Base-by-base conservation (phyloP, 2,888 invertebrate species). In the Osmoderma eremita region DNA sequence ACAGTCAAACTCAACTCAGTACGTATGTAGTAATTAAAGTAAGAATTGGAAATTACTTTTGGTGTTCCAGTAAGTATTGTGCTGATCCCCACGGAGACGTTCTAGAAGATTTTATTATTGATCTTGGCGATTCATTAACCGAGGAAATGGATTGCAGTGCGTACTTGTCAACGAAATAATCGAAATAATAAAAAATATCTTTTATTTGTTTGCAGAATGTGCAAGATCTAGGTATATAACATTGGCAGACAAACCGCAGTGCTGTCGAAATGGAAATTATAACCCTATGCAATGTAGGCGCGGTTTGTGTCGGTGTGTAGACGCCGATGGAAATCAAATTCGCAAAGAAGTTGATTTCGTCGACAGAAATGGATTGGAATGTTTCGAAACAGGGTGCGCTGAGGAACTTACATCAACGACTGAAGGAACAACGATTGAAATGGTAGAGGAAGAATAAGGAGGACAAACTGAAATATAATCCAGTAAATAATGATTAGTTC, bases 231-330 rank as follows among this genome's bases (percentile, higher is more conserved):
- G 81, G 1, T 73, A 87, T 6, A 80, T 89, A 79, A 75, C 77
- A 0, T 77, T 80, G 51, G 73, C 76, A 15, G 69, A 69, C n/a
- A 81, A 83, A 0, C 90, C 90, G 0, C 78, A 82, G 0, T 91
- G 91, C 75, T 86, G 87, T 72, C 74, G 76, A 5, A 88, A 89
- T 77, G 91, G 91, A 12, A 90, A 88, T 77, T 91, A 87, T 76
- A 81, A 86, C 58, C 74, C 75, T 3, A 81, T 87, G 53, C 90
- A 90, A 75, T 90, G 89, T 75, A 84, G 87, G 5, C 83, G 87
- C 1, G 87, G 88, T 0, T 71, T 80, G 30, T 90, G 90, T 74
- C 86, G 86, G 42, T 91, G 91, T 75, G 89, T 90, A 0, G 87
- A 90, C 75, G 69, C 76, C 0, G 83, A 89, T 73, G 90, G 90